Evolutionary conservation across 2,888 invertebrate genomes (phyloP).

Genomic region (Homarus gammarus): DNA sequence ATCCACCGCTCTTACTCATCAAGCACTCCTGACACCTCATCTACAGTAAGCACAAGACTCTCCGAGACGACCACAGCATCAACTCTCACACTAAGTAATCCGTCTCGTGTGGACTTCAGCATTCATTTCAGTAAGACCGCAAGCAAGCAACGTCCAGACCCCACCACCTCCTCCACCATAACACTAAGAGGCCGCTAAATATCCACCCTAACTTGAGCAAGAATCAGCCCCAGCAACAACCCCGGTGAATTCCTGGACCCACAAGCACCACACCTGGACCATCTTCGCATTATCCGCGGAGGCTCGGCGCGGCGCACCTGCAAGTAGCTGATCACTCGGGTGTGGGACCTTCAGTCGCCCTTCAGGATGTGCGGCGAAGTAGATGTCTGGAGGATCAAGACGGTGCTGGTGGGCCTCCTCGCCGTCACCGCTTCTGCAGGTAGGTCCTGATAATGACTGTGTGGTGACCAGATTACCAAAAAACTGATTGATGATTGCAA

Average conservation of each 20-base stretch:
- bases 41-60: too few relatives aligned
- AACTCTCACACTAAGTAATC: too few relatives aligned
- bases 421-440: conserved; percentile 21
- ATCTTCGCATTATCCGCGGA: background rate
- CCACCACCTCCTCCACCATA: too few relatives aligned
- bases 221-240: background rate
- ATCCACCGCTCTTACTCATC: background rate
- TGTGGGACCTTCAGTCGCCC: conserved; percentile 52
- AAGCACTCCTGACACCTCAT: too few relatives aligned
- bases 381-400: conserved; percentile 61
- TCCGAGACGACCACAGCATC: too few relatives aligned
- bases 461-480: background rate
- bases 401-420: conserved; percentile 42
- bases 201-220: background rate
- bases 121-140: too few relatives aligned
- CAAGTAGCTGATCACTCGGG: conserved; percentile 18
- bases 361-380: conserved; percentile 59
- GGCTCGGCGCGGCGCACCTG: background rate
- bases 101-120: too few relatives aligned
- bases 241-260: background rate
- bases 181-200: too few relatives aligned
- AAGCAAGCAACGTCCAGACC: too few relatives aligned
- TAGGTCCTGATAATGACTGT: background rate
- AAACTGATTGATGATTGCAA: too few relatives aligned
- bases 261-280: too few relatives aligned